Conservation (phyloP, 2,888 invertebrate species). For the Campaea margaritaria region DNA sequence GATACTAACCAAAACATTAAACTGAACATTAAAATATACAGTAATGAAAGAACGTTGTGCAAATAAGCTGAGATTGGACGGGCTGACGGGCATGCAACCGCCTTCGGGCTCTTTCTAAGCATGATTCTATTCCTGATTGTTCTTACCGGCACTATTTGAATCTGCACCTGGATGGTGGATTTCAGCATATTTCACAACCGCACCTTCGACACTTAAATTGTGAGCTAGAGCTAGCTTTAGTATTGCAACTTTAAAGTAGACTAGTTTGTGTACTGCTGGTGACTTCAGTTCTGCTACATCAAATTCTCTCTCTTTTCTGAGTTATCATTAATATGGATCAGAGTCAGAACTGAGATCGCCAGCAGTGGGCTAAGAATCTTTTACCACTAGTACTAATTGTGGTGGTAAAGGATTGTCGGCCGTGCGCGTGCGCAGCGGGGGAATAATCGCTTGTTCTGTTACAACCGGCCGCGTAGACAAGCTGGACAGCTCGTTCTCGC, state of each 20-base stretch:
- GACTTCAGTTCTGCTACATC: slow-evolving; percentile 33
- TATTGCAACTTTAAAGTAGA: slow-evolving; percentile 64
- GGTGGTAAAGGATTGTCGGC: slow-evolving; percentile 29
- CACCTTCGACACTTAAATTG: slow-evolving; percentile 58
- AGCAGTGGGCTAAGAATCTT: slow-evolving; percentile 30
- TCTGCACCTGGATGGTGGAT: slow-evolving; percentile 65
- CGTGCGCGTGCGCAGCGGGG: slow-evolving; percentile 44
- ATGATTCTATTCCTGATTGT: slow-evolving; percentile 57
- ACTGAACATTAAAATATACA: slow-evolving; percentile 35
- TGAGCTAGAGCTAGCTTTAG: slow-evolving; percentile 66
- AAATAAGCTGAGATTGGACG: slow-evolving; percentile 78
- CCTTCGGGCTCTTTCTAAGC: slow-evolving; percentile 52
- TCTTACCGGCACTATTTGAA: slow-evolving; percentile 44
- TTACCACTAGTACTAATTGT: slow-evolving; percentile 6
- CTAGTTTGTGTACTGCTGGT: slow-evolving; percentile 44
- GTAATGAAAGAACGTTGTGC: slow-evolving; percentile 60
- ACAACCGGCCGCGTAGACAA: slow-evolving; percentile 94
- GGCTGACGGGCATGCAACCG: slow-evolving; percentile 46
- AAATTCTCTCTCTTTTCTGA: not conserved
- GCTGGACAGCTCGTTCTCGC: slow-evolving; percentile 97
- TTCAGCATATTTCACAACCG: slow-evolving; percentile 81
- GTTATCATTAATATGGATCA: not conserved
- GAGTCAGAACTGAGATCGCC: slow-evolving; percentile 24
- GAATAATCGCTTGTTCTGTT: slow-evolving; percentile 69
- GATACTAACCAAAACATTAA: slow-evolving; percentile 42